Conservation (phyloP, 1,140 invertebrate genomes). For the Neodiprion fabricii region DNA sequence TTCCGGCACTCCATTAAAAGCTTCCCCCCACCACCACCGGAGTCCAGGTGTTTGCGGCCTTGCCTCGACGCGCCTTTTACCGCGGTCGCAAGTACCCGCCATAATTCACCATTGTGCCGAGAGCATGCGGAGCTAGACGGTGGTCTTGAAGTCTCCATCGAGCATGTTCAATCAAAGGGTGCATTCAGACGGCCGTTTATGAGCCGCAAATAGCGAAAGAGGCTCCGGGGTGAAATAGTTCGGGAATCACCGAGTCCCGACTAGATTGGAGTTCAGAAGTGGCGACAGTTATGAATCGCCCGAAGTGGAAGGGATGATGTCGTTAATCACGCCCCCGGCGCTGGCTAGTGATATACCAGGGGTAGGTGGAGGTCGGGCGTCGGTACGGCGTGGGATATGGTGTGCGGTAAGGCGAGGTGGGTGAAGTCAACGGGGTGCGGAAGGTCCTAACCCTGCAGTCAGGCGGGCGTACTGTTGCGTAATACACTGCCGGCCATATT, state of each 20-base stretch:
- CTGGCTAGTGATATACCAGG: neutral
- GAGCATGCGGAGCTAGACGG: no score
- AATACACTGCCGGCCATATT: slow-evolving; percentile 6
- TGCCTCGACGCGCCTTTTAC: no score
- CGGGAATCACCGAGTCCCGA: neutral
- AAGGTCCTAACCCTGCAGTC: slow-evolving; percentile 3
- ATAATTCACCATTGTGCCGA: no score
- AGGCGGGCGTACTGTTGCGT: slow-evolving; percentile 1
- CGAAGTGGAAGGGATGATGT: neutral
- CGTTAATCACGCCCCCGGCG: neutral
- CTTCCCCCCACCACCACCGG: slow-evolving; percentile 54
- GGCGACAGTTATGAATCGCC: neutral
- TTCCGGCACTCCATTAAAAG: slow-evolving; percentile 61
- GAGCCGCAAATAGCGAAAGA: no score
- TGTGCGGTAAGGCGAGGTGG: no score
- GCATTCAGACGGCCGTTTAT: no score
- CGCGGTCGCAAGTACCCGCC: no score
- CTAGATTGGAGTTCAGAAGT: slow-evolving; percentile 7
- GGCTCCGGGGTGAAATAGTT: neutral
- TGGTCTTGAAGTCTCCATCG: no score
- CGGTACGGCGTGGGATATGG: neutral
- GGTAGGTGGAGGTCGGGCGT: neutral
- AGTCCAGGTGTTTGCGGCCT: slow-evolving; percentile 42
- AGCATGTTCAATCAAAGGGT: no score
- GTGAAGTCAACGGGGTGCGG: neutral